These are phyloP conservation scores for Drepana falcataria DNA, from an alignment of 2,888 invertebrate genomes.

Conservation along the genomic window DNA sequence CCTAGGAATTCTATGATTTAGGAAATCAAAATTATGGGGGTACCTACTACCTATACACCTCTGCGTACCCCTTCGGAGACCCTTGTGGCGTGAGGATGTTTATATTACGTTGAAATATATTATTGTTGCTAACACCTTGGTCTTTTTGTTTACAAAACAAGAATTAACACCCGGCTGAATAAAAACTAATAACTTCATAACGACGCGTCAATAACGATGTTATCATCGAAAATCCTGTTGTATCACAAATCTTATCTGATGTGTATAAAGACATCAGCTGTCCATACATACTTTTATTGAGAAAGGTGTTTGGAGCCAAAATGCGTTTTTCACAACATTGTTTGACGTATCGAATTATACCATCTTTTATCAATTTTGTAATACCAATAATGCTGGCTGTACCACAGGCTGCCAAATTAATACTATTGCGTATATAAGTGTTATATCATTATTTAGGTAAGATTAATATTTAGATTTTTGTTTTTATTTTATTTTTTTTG, in stretches of 20 bases:
- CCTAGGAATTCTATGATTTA: too few relatives aligned
- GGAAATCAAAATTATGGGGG: too few relatives aligned
- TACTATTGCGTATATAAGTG: conserved; percentile 26
- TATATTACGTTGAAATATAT: not conserved
- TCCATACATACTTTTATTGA: conserved; percentile 64
- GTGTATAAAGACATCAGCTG: conserved; percentile 59
- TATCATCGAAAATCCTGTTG: not conserved
- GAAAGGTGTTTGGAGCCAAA: conserved; percentile 68
- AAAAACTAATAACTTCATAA: not conserved
- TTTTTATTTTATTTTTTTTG: not conserved
- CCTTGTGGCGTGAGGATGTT: too few relatives aligned
- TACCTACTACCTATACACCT: too few relatives aligned
- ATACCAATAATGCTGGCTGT: conserved; percentile 18
- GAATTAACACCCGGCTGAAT: not conserved
- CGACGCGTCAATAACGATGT: not conserved
- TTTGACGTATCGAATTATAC: conserved; percentile 60
- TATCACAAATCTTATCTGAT: conserved; percentile 12
- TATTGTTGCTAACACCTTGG: not conserved
- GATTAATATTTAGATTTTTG: not conserved
- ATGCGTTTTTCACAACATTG: conserved; percentile 31
- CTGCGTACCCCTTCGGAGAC: too few relatives aligned
- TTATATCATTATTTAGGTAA: conserved; percentile 1
- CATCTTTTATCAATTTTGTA: conserved; percentile 64
- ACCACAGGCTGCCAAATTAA: conserved; percentile 22
- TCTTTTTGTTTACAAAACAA: not conserved